Evolutionary conservation across 2,888 invertebrate species (phyloP).

Genomic region (Dromius quadrimaculatus): DNA sequence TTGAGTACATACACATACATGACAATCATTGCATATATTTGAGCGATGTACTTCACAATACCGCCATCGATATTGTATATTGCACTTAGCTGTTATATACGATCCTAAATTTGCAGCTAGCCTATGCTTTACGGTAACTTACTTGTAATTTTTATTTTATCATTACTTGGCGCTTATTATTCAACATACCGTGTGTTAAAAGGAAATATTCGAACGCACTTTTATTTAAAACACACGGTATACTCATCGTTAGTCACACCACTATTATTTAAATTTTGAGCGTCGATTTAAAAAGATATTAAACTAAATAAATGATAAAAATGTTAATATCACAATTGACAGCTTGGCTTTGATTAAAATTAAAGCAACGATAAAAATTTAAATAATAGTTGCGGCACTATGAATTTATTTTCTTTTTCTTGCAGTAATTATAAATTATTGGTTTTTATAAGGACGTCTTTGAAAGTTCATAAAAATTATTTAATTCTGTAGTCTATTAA

Average conservation of each 20-base stretch:
- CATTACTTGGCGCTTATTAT: conserved; percentile 6
- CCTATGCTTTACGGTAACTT: conserved; percentile 19
- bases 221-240: no score
- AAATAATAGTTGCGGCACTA: no score
- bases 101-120: conserved; percentile 15
- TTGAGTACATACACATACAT: conserved; percentile 21
- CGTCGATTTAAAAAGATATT: no score
- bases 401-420: not conserved
- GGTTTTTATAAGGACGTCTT: conserved; percentile 16
- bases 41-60: conserved; percentile 45
- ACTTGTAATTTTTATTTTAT: conserved; percentile 20
- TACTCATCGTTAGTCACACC: no score
- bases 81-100: conserved; percentile 39
- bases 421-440: not conserved
- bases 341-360: no score
- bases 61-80: conserved; percentile 28
- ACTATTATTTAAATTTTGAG: no score
- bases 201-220: no score
- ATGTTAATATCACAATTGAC: no score
- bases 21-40: conserved; percentile 50
- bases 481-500: not conserved
- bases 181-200: no score
- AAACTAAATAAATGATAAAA: no score
- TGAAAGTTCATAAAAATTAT: not conserved
- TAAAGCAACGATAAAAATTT: no score